Conservation (phyloP, 2,888 invertebrate species). For the Sminthurides aquaticus region DNA sequence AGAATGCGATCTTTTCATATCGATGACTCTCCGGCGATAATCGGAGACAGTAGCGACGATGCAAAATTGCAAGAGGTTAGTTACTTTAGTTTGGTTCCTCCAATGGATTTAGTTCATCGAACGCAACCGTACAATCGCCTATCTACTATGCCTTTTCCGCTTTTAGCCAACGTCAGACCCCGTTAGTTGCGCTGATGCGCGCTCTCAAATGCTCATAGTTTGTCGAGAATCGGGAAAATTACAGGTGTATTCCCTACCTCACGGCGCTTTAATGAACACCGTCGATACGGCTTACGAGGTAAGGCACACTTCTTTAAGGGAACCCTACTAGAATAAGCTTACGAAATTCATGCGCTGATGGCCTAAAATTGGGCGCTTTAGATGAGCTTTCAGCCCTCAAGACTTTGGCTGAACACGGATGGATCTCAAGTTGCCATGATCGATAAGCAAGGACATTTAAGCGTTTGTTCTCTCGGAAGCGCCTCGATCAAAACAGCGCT, state of each 20-base stretch:
- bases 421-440: conserved; percentile 37
- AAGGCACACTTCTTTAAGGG: too few relatives aligned
- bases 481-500: conserved; percentile 34
- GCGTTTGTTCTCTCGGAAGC: conserved; percentile 27
- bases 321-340: not conserved
- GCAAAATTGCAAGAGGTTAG: conserved; percentile 50
- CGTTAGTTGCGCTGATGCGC: conserved; percentile 73
- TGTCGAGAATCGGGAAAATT: conserved; percentile 82
- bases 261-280: conserved; percentile 62
- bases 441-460: conserved; percentile 21
- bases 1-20: conserved; percentile 60
- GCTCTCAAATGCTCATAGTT: conserved; percentile 73
- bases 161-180: conserved; percentile 64
- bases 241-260: conserved; percentile 79
- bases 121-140: not conserved
- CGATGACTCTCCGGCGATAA: conserved; percentile 70
- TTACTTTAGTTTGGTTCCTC: not conserved
- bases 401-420: conserved; percentile 35
- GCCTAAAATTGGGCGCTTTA: conserved; percentile 1
- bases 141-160: not conserved
- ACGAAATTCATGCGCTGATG: too few relatives aligned
- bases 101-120: not conserved
- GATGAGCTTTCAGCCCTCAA: conserved; percentile 13
- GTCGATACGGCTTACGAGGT: conserved; percentile 3
- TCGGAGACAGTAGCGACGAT: conserved; percentile 59